These are phyloP conservation scores for Cryptocephalus primarius DNA, from an alignment of 2,888 invertebrate species.

Conservation along the genomic window DNA sequence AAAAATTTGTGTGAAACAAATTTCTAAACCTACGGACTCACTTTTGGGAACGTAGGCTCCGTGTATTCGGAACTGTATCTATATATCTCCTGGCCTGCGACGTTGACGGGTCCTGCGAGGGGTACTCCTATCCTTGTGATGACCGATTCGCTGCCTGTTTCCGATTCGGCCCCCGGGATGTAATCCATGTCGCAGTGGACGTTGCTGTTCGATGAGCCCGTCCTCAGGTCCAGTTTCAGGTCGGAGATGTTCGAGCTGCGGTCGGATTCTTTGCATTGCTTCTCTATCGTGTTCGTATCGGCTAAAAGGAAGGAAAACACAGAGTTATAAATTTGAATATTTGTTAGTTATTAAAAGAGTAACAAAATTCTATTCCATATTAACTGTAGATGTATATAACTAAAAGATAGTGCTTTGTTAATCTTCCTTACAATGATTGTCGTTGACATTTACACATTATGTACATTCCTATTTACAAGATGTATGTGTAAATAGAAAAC, in stretches of 20 bases:
- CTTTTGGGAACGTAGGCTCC: slow-evolving; percentile 67
- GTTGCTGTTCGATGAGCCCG: slow-evolving; percentile 70
- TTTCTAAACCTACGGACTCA: slow-evolving; percentile 13
- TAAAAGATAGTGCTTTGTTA: too few species aligned
- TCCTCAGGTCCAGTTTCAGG: slow-evolving; percentile 78
- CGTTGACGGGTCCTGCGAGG: slow-evolving; percentile 66
- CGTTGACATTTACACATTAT: too few species aligned
- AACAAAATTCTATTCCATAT: too few species aligned
- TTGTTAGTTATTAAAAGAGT: too few species aligned
- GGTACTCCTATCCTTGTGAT: slow-evolving; percentile 57
- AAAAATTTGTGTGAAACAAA: too few species aligned
- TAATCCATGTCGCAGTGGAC: slow-evolving; percentile 45
- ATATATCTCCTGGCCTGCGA: slow-evolving; percentile 58
- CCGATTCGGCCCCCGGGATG: slow-evolving; percentile 43
- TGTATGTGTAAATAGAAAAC: too few species aligned
- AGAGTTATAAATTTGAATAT: too few species aligned
- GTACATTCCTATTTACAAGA: too few species aligned
- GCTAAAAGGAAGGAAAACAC: slow-evolving; percentile 22
- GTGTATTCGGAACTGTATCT: slow-evolving; percentile 67
- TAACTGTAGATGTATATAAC: too few species aligned
- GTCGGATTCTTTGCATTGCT: slow-evolving; percentile 67
- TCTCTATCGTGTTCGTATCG: slow-evolving; percentile 44
- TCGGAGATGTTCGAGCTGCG: slow-evolving; percentile 88
- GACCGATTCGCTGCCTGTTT: slow-evolving; percentile 43
- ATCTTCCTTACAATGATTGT: too few species aligned